Percentiles rank a stretch among this genome's conserved stretches.
phyloP scores from a whole-genome alignment of 2,113 vertebrate genomes.

The Verasper variegatus region DNA sequence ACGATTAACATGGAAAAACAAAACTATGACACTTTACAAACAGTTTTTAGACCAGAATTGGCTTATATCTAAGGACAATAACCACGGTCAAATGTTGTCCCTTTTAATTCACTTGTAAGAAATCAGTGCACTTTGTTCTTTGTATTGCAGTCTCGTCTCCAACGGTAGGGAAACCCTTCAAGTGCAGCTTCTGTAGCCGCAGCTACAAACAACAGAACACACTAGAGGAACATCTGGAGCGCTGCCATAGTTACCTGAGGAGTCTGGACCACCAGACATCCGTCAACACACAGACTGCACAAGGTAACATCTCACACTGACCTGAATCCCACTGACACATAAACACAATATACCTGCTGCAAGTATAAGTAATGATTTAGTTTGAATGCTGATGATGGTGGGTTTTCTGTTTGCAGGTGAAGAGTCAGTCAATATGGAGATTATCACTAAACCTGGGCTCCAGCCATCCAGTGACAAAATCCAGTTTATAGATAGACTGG shows the following conservation, averaged over 20 bases:
- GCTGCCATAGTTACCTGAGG: slow-evolving; percentile 92
- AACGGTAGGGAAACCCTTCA: slow-evolving; percentile 93
- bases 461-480: slow-evolving; percentile 89
- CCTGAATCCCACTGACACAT: too few species aligned
- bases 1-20: slow-evolving; percentile 10
- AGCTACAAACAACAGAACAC: slow-evolving; percentile 97
- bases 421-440: slow-evolving; percentile 89
- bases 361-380: neutral
- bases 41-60: neutral
- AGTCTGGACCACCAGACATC: slow-evolving; percentile 87
- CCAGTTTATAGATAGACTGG: slow-evolving; percentile 89
- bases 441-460: slow-evolving; percentile 86
- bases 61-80: neutral
- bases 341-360: too few species aligned
- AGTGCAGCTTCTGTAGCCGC: slow-evolving; percentile 95
- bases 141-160: slow-evolving; percentile 88
- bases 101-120: neutral
- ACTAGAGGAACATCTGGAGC: slow-evolving; percentile 93
- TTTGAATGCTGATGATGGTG: neutral
- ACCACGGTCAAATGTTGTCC: neutral
- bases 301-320: slow-evolving; percentile 67
- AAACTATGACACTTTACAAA: neutral
- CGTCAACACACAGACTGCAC: slow-evolving; percentile 77
- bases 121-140: neutral
- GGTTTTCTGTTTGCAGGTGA: slow-evolving; percentile 81